Evolutionary conservation across 2,888 invertebrate species (phyloP).

Genomic region (Drosophila subquinaria): DNA sequence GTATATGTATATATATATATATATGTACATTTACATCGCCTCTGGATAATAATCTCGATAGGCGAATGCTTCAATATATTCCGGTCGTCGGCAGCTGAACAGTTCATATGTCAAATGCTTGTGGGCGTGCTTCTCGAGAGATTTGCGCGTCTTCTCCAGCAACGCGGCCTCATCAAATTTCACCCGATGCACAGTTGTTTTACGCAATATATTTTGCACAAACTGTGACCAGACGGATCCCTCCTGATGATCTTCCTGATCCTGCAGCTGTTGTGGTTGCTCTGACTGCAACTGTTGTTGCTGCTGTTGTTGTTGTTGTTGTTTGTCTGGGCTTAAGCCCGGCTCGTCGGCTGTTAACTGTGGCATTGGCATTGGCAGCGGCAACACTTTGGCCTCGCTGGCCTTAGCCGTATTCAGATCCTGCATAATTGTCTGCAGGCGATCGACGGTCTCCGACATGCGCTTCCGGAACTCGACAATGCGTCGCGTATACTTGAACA

Average conservation of each 20-base stretch:
- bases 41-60: slow-evolving; percentile 83
- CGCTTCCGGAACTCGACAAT: slow-evolving; percentile 79
- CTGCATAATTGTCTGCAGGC: slow-evolving; percentile 77
- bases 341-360: not conserved
- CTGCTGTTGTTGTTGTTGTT: slow-evolving; percentile 5
- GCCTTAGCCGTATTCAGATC: slow-evolving; percentile 38
- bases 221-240: slow-evolving; percentile 87
- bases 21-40: slow-evolving; percentile 36
- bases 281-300: slow-evolving; percentile 2
- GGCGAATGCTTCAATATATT: slow-evolving; percentile 80
- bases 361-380: slow-evolving; percentile 18
- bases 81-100: slow-evolving; percentile 92
- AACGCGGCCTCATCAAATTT: slow-evolving; percentile 90
- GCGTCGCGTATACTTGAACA: slow-evolving; percentile 77
- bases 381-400: not conserved
- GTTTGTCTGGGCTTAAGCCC: not conserved
- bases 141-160: slow-evolving; percentile 88
- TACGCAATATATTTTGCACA: slow-evolving; percentile 87
- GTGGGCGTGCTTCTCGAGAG: slow-evolving; percentile 88
- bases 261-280: slow-evolving; percentile 10
- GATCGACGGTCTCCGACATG: slow-evolving; percentile 81
- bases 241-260: slow-evolving; percentile 4
- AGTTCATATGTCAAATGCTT: slow-evolving; percentile 89
- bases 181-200: slow-evolving; percentile 86
- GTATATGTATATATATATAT: not conserved